Evolutionary conservation across 1,140 invertebrate genomes (phyloP).

Genomic region (Telenomus remus): DNA sequence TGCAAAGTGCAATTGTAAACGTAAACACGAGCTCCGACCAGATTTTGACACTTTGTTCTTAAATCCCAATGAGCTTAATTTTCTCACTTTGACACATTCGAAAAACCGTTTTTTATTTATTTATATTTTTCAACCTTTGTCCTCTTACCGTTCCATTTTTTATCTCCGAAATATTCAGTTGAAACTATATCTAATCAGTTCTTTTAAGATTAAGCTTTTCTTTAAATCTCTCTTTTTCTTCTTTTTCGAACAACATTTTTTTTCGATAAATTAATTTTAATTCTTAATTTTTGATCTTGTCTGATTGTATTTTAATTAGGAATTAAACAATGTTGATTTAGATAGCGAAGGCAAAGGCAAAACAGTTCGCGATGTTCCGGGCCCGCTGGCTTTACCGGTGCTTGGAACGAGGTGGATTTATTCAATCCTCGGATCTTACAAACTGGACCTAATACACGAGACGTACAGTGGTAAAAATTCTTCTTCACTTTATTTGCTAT

Average conservation of each 20-base stretch:
- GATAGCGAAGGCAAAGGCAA: slow-evolving; percentile 52
- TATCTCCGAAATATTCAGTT: neutral
- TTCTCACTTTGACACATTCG: too few relatives aligned
- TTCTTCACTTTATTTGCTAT: slow-evolving; percentile 47
- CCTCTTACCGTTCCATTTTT: neutral
- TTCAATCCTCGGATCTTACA: slow-evolving; percentile 80
- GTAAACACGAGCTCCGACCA: slow-evolving; percentile 1
- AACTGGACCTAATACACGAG: slow-evolving; percentile 85
- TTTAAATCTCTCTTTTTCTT: too few relatives aligned
- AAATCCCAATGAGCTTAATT: too few relatives aligned
- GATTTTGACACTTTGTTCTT: too few relatives aligned
- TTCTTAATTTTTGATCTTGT: too few relatives aligned
- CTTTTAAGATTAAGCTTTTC: too few relatives aligned
- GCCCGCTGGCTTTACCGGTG: slow-evolving; percentile 83
- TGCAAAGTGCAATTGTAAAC: slow-evolving; percentile 3
- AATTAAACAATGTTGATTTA: neutral
- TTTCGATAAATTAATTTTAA: too few relatives aligned
- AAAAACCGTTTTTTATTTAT: too few relatives aligned
- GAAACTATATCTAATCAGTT: too few relatives aligned
- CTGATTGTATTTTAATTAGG: too few relatives aligned
- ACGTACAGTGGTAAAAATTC: slow-evolving; percentile 82
- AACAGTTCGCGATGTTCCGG: slow-evolving; percentile 78
- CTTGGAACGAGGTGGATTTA: slow-evolving; percentile 90
- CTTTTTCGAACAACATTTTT: too few relatives aligned
- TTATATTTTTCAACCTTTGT: too few relatives aligned